Evolutionary conservation across 92 coral and sea anemone species (phyloP).

Genomic region (Metridium senile): DNA sequence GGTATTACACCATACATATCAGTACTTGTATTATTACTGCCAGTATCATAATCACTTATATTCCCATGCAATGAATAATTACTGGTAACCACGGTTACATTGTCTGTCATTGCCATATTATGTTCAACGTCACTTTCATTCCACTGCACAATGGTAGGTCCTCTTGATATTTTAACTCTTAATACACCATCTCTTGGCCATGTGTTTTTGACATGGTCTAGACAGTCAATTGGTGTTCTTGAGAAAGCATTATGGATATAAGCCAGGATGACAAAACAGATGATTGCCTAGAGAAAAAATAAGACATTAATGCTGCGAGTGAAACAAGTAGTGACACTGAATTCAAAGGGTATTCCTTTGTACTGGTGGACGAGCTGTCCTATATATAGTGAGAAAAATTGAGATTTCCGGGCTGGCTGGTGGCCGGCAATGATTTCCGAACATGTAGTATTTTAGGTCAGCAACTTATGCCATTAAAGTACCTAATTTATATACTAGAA

Average conservation of each 20-base stretch:
- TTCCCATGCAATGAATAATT: conserved; percentile 33
- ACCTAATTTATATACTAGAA: too few relatives aligned
- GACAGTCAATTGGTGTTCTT: conserved; percentile 90
- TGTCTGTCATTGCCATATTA: conserved; percentile 38
- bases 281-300: conserved; percentile 70
- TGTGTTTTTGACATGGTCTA: conserved; percentile 84
- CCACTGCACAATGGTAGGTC: conserved; percentile 53
- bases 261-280: conserved; percentile 84
- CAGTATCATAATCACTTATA: conserved; percentile 21
- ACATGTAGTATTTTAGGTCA: too few relatives aligned
- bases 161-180: conserved; percentile 80
- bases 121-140: conserved; percentile 62
- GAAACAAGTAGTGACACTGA: not conserved
- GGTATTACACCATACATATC: conserved; percentile 52
- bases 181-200: conserved; percentile 99
- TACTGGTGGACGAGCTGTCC: too few relatives aligned
- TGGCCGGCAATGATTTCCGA: too few relatives aligned
- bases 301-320: too few relatives aligned
- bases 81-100: conserved; percentile 16
- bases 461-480: too few relatives aligned
- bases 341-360: too few relatives aligned
- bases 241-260: conserved; percentile 97
- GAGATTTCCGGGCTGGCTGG: too few relatives aligned
- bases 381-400: too few relatives aligned
- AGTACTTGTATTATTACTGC: conserved; percentile 35